These are phyloP conservation scores for Cydia amplana DNA, from an alignment of 1,140 invertebrate genomes.

Conservation along the genomic window DNA sequence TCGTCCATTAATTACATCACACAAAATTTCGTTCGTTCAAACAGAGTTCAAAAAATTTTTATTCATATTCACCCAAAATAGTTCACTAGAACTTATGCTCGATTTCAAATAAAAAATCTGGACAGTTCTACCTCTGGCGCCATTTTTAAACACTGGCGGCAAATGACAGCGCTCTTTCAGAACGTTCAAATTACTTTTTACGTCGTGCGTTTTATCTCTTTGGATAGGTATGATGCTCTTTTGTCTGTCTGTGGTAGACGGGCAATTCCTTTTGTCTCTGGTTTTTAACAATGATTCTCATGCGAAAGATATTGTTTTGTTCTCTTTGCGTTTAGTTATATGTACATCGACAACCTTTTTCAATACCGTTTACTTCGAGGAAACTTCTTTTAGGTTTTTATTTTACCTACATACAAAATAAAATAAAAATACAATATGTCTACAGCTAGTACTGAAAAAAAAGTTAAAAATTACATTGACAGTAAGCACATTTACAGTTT, in stretches of 20 bases:
- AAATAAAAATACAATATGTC: too few relatives aligned
- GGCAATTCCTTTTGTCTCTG: conserved; percentile 23
- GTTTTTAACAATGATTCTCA: conserved; percentile 6
- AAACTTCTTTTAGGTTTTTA: background rate
- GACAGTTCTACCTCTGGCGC: background rate
- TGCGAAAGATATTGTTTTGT: conserved; percentile 9
- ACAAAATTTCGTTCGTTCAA: too few relatives aligned
- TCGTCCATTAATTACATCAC: too few relatives aligned
- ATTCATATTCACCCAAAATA: too few relatives aligned
- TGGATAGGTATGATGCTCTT: conserved; percentile 21
- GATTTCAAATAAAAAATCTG: background rate
- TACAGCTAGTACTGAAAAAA: too few relatives aligned
- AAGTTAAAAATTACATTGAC: too few relatives aligned
- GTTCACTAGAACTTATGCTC: too few relatives aligned
- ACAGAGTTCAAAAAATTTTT: too few relatives aligned
- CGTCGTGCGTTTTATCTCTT: background rate
- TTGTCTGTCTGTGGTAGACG: conserved; percentile 25
- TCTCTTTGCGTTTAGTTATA: background rate
- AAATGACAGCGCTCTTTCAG: conserved; percentile 22
- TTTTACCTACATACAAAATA: too few relatives aligned
- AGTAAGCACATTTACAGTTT: too few relatives aligned
- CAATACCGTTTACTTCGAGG: background rate
- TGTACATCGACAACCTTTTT: background rate
- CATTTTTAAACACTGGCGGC: conserved; percentile 18
- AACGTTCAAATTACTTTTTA: conserved; percentile 31